Conservation (phyloP, 2,888 invertebrate genomes). For the Dryadula phaetusa region DNA sequence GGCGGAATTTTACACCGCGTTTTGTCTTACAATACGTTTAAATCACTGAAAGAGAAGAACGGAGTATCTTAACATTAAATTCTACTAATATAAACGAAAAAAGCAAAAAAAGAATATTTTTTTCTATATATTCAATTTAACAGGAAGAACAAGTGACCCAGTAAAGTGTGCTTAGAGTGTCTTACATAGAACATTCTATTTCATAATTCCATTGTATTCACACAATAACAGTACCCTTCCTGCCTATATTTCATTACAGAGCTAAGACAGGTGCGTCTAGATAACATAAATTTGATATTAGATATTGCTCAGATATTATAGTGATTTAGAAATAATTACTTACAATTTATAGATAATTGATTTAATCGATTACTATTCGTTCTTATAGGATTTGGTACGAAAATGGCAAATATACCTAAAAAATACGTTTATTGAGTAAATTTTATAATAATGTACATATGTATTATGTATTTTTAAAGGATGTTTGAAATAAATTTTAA, state of each 20-base stretch:
- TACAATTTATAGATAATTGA: constrained; percentile 42
- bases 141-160: constrained; percentile 23
- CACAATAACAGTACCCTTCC: constrained; percentile 31
- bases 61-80: too few relatives aligned
- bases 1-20: too few relatives aligned
- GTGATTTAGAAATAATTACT: constrained; percentile 43
- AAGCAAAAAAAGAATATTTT: background rate
- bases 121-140: constrained; percentile 3
- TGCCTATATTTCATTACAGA: constrained; percentile 33
- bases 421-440: background rate
- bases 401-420: background rate
- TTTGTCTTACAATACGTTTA: too few relatives aligned
- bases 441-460: background rate
- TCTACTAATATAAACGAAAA: too few relatives aligned
- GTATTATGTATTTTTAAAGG: too few relatives aligned
- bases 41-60: too few relatives aligned
- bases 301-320: constrained; percentile 35
- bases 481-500: too few relatives aligned
- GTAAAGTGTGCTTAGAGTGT: background rate
- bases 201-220: constrained; percentile 27
- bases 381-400: background rate
- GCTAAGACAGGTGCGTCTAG: constrained; percentile 34
- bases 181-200: constrained; percentile 21
- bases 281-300: constrained; percentile 39
- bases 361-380: constrained; percentile 28